Evolutionary conservation across 2,888 invertebrate species (phyloP).

Genomic region (Epirrita christyi): DNA sequence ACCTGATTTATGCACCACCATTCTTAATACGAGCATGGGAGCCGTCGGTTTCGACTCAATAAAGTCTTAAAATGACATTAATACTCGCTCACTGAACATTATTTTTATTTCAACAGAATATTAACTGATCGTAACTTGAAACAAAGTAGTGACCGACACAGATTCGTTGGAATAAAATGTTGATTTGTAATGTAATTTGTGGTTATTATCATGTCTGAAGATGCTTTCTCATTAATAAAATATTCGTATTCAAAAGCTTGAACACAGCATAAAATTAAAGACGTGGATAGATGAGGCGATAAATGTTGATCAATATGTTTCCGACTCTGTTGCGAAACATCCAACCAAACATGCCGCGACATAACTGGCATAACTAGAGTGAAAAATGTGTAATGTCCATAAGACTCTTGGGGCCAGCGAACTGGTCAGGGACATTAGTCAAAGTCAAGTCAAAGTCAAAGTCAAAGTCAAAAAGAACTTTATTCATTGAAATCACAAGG

Average conservation of each 20-base stretch:
- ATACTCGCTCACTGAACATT: slow-evolving; percentile 53
- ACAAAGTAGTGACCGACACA: slow-evolving; percentile 43
- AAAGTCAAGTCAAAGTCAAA: no score
- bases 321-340: no score
- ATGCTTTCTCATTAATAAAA: slow-evolving; percentile 3
- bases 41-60: slow-evolving; percentile 65
- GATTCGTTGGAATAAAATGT: slow-evolving; percentile 29
- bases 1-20: slow-evolving; percentile 65
- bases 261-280: neutral
- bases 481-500: no score
- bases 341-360: no score
- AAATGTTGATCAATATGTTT: neutral
- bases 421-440: no score
- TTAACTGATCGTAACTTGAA: slow-evolving; percentile 51
- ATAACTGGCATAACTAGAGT: no score
- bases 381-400: no score
- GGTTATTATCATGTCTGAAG: slow-evolving; percentile 19
- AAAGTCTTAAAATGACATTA: slow-evolving; percentile 73
- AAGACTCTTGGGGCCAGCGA: no score
- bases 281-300: neutral
- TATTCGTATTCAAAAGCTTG: neutral
- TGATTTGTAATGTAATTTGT: slow-evolving; percentile 35
- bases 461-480: no score
- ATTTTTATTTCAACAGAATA: slow-evolving; percentile 59
- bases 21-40: slow-evolving; percentile 64